Conservation (phyloP, 2,888 invertebrate genomes). For the Sphecodes monilicornis region DNA sequence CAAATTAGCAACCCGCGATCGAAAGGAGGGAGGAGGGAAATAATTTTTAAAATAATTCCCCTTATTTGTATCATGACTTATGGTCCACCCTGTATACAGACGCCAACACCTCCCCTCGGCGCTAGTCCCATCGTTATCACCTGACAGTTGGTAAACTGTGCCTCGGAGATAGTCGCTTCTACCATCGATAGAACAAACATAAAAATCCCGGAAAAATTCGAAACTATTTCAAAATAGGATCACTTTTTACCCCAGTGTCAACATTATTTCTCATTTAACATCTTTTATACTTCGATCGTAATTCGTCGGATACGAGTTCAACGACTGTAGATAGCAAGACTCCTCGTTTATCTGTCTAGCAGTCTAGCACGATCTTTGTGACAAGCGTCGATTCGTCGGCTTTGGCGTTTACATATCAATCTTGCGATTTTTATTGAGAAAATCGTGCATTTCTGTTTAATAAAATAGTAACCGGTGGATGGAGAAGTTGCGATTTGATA, state of each 20-base stretch:
- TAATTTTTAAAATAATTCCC: no score
- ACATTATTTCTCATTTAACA: no score
- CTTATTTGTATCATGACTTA: neutral
- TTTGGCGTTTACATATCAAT: slow-evolving; percentile 42
- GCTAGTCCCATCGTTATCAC: slow-evolving; percentile 21
- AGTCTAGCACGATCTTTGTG: slow-evolving; percentile 31
- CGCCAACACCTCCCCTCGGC: neutral
- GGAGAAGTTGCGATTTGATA: no score
- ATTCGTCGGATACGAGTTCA: slow-evolving; percentile 55
- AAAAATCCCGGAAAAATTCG: slow-evolving; percentile 1
- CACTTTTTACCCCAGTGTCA: neutral
- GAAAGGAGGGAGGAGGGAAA: no score
- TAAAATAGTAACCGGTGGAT: neutral
- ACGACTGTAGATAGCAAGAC: slow-evolving; percentile 43
- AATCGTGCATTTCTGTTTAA: neutral
- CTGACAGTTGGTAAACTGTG: slow-evolving; percentile 19
- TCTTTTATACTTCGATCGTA: slow-evolving; percentile 21
- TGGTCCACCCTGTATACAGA: neutral
- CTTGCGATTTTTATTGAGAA: slow-evolving; percentile 21
- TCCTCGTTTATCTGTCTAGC: slow-evolving; percentile 35
- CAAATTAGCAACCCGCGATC: no score
- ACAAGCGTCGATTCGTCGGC: slow-evolving; percentile 26
- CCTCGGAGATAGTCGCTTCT: neutral
- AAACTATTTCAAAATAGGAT: neutral
- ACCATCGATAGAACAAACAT: neutral